Conservation (phyloP, 2,113 vertebrate species). For the Machaerirhynchus nigripectus region DNA sequence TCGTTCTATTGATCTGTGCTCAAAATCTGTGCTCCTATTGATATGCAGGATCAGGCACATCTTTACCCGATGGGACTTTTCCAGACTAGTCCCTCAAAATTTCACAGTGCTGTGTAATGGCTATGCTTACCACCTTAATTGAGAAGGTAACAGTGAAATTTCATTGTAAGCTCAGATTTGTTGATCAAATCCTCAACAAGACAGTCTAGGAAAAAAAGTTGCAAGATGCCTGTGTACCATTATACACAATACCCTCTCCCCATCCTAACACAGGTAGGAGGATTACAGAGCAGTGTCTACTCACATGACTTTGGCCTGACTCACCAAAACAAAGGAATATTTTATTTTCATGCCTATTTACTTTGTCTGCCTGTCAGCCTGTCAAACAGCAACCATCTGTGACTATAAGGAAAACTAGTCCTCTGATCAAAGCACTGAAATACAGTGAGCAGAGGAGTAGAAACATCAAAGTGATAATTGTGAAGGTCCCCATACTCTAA, state of each 20-base stretch:
- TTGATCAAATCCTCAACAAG: background rate
- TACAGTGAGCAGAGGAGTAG: background rate
- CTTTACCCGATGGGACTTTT: slow-evolving; percentile 19
- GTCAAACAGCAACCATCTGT: slow-evolving; percentile 28
- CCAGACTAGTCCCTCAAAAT: background rate
- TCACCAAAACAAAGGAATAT: slow-evolving; percentile 33
- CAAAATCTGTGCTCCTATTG: background rate
- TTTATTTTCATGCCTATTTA: slow-evolving; percentile 16
- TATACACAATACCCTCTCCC: background rate
- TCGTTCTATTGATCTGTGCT: background rate
- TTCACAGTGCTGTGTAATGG: background rate
- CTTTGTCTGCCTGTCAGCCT: slow-evolving; percentile 13
- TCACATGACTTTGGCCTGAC: background rate
- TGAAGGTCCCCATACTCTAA: background rate
- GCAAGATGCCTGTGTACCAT: background rate
- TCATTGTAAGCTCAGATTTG: background rate
- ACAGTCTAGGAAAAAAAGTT: background rate
- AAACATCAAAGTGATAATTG: background rate
- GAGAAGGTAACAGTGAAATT: background rate
- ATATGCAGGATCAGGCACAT: slow-evolving; percentile 9
- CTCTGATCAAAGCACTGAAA: slow-evolving; percentile 9
- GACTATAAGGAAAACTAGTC: background rate
- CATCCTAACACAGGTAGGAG: background rate
- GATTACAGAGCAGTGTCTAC: background rate
- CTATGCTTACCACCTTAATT: background rate